Base-by-base conservation (phyloP, 2,113 vertebrate species). In the Salvator merianae region DNA sequence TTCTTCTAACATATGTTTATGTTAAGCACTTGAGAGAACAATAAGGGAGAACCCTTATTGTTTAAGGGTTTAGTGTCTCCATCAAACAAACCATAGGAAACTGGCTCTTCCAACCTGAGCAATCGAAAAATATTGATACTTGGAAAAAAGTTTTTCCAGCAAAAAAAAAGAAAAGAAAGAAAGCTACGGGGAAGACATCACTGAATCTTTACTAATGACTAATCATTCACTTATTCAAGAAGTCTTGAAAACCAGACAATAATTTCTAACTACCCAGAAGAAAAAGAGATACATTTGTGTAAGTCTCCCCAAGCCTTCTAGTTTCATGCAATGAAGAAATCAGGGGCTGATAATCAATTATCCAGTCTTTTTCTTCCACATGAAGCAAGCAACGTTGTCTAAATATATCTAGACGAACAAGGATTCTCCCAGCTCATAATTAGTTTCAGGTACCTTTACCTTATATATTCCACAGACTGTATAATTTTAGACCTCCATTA, bases 311-410 rank as follows among this genome's bases (percentile, higher is more conserved):
- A 13, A 74, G 40, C n/a, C 86, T 47, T 74, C 84, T 6, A 79
- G 36, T 74, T 85, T 47, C 77, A 83, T 22, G 38, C 32, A 84
- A 82, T 76, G 53, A 69, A 47, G 24, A 38, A 85, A 77, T 0
- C 65, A 1, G 0, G 72, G 63, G 3, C 32, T 69, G 82, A 3
- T 81, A 84, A 83, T 70, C 1, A 1, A 65, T 68, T 85, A 71
- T 63, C 71, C 84, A 30, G 69, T 22, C 30, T 24, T 78, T 90
- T 86, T 1, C 40, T 79, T 85, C 75, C 81, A 24, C n/a, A 55
- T 74, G n/a, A 81, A 88, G 84, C 22, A 80, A 77, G 71, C 5
- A 65, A 62, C 16, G 26, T 1, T 43, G 32, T 26, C 7, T 50
- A 47, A 71, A 20, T 76, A 7, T 50, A 50, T 69, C 75, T 66